Evolutionary conservation across 2,113 vertebrate species (phyloP).

Genomic region (Muntiacus reevesi): DNA sequence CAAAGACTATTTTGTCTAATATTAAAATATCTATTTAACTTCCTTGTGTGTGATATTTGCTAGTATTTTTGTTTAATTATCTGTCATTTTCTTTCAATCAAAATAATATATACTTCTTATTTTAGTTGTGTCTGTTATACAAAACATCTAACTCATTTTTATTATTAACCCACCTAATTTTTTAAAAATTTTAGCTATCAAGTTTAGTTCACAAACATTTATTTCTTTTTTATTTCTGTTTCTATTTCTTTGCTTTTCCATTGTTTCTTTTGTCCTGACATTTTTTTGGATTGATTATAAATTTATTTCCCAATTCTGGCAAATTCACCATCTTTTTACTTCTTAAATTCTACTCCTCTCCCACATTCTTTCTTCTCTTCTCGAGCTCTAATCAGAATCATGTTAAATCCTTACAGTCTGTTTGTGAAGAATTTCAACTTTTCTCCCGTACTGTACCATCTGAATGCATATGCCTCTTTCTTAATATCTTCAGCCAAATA

Average conservation of each 20-base stretch:
- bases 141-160: not conserved
- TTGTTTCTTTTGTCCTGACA: not conserved
- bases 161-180: not conserved
- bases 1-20: not conserved
- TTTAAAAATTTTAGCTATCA: not conserved
- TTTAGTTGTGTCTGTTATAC: not conserved
- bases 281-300: not conserved
- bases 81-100: not conserved
- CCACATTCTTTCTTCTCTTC: not conserved
- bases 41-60: not conserved
- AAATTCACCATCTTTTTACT: not conserved
- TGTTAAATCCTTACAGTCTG: not conserved
- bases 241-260: not conserved
- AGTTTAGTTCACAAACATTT: not conserved
- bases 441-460: not conserved
- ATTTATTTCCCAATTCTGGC: not conserved
- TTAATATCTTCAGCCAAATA: not conserved
- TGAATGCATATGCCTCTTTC: not conserved
- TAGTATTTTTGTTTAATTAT: not conserved
- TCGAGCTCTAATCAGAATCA: not conserved
- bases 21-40: not conserved
- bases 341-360: not conserved
- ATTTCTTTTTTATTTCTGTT: not conserved
- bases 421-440: not conserved
- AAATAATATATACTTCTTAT: not conserved